These are phyloP conservation scores for Lepidothrix coronata DNA, from an alignment of 2,113 vertebrate species.

Conservation along the genomic window DNA sequence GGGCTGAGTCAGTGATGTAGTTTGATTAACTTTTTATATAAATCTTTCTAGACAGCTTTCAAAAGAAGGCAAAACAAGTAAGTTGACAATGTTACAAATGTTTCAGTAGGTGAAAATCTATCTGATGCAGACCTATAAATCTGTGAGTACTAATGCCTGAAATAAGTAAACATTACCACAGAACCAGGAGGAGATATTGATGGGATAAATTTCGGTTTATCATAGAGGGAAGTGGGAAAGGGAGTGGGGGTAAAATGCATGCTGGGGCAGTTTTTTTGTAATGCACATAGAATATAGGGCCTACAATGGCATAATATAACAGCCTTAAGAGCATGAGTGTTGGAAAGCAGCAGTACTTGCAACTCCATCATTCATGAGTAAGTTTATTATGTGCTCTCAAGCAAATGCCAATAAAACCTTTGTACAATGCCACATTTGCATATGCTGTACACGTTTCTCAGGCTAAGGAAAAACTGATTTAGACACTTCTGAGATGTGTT, in stretches of 20 bases:
- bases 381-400: background rate
- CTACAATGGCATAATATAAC: background rate
- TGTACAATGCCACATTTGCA: background rate
- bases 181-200: background rate
- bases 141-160: background rate
- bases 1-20: slow-evolving; percentile 14
- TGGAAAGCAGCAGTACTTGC: background rate
- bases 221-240: background rate
- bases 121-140: background rate
- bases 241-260: background rate
- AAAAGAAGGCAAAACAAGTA: background rate
- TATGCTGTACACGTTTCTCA: background rate
- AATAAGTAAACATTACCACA: background rate
- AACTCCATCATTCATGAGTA: background rate
- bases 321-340: background rate
- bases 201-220: background rate
- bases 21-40: slow-evolving; percentile 47
- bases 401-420: background rate
- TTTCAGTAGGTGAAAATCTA: background rate
- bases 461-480: background rate
- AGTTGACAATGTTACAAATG: background rate
- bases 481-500: background rate
- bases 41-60: slow-evolving; percentile 35
- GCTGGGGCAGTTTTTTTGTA: background rate
- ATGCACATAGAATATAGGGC: background rate